Evolutionary conservation across 2,797 vertebrate genomes (phyloP), one percentile per base, ranked within the genome.

Genomic region (Sebastes matsubarae): DNA sequence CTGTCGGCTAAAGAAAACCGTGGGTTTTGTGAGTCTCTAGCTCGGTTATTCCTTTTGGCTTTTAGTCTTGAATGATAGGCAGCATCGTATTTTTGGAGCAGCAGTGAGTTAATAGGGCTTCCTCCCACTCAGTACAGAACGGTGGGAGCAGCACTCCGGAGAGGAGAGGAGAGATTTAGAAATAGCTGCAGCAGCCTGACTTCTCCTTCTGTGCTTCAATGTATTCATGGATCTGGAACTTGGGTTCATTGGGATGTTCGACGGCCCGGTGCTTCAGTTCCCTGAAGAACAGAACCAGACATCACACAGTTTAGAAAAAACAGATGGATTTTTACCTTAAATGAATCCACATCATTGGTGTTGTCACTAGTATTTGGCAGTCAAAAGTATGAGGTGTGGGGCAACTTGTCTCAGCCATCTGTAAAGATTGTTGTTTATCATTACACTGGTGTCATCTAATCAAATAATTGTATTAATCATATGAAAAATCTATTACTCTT

Each of bases 141-240:
- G 9, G 46, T 66, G 71, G 82, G 79, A 72, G 68, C 72, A 80
- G 14, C 61, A 29, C 29, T 71, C 42, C 1, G 6, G 14, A 46
- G 42, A 46, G 42, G 42, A 46, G 14, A 63, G 34, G 52, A 7
- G 25, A 20, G 50, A 8, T 55, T 85, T 55, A 94, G 74, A 93
- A 96, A 81, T 90, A 88, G 16, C 95, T 94, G 83, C 98, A 99
- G 93, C 98, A 98, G 93, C 92, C 88, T 5, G 96, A 83, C 80
- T 95, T 97, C 94, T 97, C 96, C 94, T 96, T 97, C 94, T 97
- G 96, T 0, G 96, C 95, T 84, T 98, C 96, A 0, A 99, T 97
- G 76, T 97, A 99, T 72, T 98, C 95, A 0, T 97, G 97, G 90
- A 99, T 98, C 92, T 98, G 97, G 94, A 99, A 99, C 85, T 93